Evolutionary conservation across 1,140 invertebrate genomes (phyloP).

Genomic region (Sminthurides bifidus): DNA sequence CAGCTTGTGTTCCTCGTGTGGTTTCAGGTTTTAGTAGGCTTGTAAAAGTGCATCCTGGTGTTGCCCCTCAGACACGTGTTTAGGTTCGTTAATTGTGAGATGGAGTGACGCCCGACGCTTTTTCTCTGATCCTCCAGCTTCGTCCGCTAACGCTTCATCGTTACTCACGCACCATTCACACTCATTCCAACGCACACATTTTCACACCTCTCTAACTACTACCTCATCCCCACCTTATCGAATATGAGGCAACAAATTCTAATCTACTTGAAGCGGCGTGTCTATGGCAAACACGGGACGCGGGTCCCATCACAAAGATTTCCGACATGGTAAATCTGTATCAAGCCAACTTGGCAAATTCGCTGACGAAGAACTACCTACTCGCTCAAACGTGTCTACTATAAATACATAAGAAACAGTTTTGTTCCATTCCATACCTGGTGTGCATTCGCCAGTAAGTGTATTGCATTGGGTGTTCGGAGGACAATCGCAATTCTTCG

Average conservation of each 20-base stretch:
- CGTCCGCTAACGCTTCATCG: conserved; percentile 4
- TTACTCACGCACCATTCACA: neutral
- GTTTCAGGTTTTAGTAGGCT: too few species aligned
- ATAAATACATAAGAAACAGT: neutral
- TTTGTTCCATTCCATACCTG: conserved; percentile 19
- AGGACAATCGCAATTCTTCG: conserved; percentile 35
- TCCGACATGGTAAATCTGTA: neutral
- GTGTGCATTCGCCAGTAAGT: conserved; percentile 32
- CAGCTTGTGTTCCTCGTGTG: too few species aligned
- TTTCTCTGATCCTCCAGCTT: neutral
- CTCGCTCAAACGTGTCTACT: neutral
- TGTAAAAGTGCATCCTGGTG: too few species aligned
- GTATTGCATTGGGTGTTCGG: conserved; percentile 36
- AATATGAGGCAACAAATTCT: neutral
- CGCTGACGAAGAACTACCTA: neutral
- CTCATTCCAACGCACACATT: neutral
- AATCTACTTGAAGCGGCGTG: too few species aligned
- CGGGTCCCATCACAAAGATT: neutral
- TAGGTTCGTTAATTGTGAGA: conserved; percentile 5
- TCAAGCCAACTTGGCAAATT: neutral
- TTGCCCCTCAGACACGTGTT: too few species aligned
- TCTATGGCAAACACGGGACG: neutral
- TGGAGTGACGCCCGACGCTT: neutral
- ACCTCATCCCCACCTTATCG: neutral
- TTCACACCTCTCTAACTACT: neutral